Evolutionary conservation across 2,888 invertebrate species (phyloP).

Genomic region (Caenorhabditis wallacei): DNA sequence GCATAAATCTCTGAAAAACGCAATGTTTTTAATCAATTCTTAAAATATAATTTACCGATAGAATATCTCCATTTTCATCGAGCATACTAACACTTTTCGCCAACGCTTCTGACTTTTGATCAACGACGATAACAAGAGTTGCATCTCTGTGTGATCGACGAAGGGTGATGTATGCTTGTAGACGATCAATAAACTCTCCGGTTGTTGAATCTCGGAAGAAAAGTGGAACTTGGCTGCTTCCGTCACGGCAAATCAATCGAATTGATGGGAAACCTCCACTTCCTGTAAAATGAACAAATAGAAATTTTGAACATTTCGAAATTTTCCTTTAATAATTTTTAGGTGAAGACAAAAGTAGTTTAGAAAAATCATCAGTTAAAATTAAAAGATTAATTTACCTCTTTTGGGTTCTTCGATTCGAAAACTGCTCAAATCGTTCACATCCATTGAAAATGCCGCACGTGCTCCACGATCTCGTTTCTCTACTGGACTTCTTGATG

Average conservation of each 20-base stretch:
- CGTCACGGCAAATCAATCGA: slow-evolving; percentile 88
- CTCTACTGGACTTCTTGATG: slow-evolving; percentile 42
- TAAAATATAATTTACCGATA: slow-evolving; percentile 83
- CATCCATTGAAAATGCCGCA: slow-evolving; percentile 77
- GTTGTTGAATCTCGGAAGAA: slow-evolving; percentile 93
- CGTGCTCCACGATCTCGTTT: slow-evolving; percentile 34
- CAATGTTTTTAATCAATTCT: not conserved
- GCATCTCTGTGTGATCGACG: slow-evolving; percentile 88
- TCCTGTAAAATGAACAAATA: slow-evolving; percentile 6
- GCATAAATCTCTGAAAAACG: slow-evolving; percentile 85
- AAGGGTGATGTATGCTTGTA: slow-evolving; percentile 83
- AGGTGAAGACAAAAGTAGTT: too few species aligned
- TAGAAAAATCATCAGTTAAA: too few species aligned
- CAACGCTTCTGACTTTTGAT: slow-evolving; percentile 87
- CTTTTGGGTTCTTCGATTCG: slow-evolving; percentile 75
- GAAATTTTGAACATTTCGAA: too few species aligned
- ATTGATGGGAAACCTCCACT: slow-evolving; percentile 70
- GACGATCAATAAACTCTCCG: slow-evolving; percentile 87
- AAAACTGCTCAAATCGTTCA: slow-evolving; percentile 81
- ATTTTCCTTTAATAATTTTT: too few species aligned
- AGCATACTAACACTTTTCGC: slow-evolving; percentile 92
- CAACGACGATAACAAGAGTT: slow-evolving; percentile 88
- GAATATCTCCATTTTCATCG: slow-evolving; percentile 85
- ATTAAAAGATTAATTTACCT: slow-evolving; percentile 26
- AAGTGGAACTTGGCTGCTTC: slow-evolving; percentile 89